Base-by-base conservation (phyloP, 2,113 vertebrate genomes). In the Campylomormyrus tamandua region DNA sequence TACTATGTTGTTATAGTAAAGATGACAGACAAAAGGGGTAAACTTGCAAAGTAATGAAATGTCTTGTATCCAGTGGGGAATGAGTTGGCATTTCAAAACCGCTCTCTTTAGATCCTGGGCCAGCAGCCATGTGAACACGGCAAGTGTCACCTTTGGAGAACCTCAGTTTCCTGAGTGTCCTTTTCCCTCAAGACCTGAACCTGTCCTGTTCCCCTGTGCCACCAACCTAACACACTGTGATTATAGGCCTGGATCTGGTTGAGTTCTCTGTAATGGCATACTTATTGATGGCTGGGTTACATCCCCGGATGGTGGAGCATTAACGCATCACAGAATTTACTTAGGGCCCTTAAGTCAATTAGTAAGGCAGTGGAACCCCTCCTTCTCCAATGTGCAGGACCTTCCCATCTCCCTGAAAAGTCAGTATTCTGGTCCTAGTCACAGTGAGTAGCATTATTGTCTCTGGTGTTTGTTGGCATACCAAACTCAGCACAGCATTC, bases 261-360 rank as follows among this genome's bases (percentile, higher is more conserved):
- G 19, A 74, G 7, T 42, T 49, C 52, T 10, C 49, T 89, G 19
- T 83, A 39, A 31, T 80, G 49, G 24, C 49, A 56, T 13, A 56
- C 21, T 83, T 39, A 24, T 45, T 13, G 35, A 17, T 9, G 13
- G 31, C 88, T 89, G 84, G 39, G 87, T 87, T 24, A 35, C 53
- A 86, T 52, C 39, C 58, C 74, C n/a, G 3, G n/a, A 50, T 53
- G 84, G 50, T 13, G 19, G 0, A 31, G 62, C n/a, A 19, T 87
- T 92, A 91, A 90, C 90, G 45, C 83, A 27, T 87, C n/a, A 77
- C 48, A 56, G 70, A 49, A 13, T 21, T 35, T 21, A 66, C 58
- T 83, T 87, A 90, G 90, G 83, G 50, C 87, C 87, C 83, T 91
- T 56, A 91, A 91, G 89, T 85, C 90, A 89, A 91, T 92, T 92